These are phyloP conservation scores for Samia ricini DNA, from an alignment of 1,140 invertebrate genomes.

Conservation along the genomic window DNA sequence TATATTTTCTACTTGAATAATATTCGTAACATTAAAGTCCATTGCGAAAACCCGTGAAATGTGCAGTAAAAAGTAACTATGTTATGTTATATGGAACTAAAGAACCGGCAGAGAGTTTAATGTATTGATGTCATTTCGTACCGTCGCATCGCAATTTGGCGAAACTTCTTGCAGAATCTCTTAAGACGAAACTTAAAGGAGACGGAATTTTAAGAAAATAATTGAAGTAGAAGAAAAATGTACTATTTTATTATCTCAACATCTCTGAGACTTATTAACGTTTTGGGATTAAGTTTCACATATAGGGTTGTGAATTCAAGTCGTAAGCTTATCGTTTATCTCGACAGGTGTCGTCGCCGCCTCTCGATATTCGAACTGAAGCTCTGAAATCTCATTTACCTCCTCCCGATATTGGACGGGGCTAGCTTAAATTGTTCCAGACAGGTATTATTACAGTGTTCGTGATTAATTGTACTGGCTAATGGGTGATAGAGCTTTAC, in stretches of 20 bases:
- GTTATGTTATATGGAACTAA: no score
- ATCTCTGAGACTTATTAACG: not conserved
- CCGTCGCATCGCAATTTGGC: no score
- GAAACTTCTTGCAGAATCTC: no score
- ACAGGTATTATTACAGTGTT: not conserved
- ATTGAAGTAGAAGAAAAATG: no score
- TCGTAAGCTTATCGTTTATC: not conserved
- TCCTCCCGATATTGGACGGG: not conserved
- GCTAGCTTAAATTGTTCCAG: not conserved
- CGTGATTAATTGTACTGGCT: not conserved
- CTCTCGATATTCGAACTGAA: not conserved
- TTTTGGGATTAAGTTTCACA: not conserved
- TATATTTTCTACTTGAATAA: no score
- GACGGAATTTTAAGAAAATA: no score
- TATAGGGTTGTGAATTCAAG: not conserved
- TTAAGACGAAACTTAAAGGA: no score
- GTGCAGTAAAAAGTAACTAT: no score
- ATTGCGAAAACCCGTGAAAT: no score
- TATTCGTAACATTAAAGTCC: no score
- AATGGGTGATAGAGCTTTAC: not conserved
- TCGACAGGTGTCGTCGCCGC: not conserved
- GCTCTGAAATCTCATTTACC: not conserved
- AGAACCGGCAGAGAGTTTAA: no score
- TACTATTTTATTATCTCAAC: not conserved
- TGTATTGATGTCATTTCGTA: no score